Base-by-base conservation (phyloP, 2,888 invertebrate species). In the Trachelus stipa region DNA sequence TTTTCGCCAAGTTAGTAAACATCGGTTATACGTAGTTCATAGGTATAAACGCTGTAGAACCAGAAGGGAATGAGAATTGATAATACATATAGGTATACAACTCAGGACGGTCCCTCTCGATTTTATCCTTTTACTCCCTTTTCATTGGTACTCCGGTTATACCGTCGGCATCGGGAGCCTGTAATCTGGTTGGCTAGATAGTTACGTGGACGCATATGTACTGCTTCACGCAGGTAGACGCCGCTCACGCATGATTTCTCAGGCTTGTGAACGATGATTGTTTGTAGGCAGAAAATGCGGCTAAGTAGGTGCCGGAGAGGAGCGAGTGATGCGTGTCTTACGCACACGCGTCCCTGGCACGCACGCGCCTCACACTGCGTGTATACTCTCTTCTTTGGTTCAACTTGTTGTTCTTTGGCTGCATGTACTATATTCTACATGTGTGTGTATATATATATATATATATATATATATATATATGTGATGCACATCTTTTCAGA, bases 131-230 rank as follows among this genome's bases (percentile, higher is more conserved):
- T 71, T 71, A 6, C 31, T 34, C 71, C 71, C 34, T 71, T 71
- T 34, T n/a, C 74, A 37, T 74, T 74, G 74, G 74, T 35, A 74
- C 74, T 74, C n/a, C 23, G 34, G 37, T 15, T 56, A 56, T 23
- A 56, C 12, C 71, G 73, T 76, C 81, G 82, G 80, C 82, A 79
- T 76, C 79, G 33, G 77, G 68, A 78, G 80, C 84, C 84, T 84
- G 84, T 83, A 84, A 84, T 84, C 83, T 84, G 77, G 75, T 23
- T 34, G 77, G 74, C 79, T 80, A 76, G 84, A 83, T 82, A 80
- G 81, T 82, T 82, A 77, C 79, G 68, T 75, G 68, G 69, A 79
- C 78, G 69, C 56, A 56, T 56, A 56, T 0, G 56, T 56, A 9
- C 23, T 56, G 56, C 23, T 23, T 23, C 56, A 56, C 23, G 56